Base-by-base conservation (phyloP, 2,113 vertebrate species). In the Pelecanoides urinatrix region DNA sequence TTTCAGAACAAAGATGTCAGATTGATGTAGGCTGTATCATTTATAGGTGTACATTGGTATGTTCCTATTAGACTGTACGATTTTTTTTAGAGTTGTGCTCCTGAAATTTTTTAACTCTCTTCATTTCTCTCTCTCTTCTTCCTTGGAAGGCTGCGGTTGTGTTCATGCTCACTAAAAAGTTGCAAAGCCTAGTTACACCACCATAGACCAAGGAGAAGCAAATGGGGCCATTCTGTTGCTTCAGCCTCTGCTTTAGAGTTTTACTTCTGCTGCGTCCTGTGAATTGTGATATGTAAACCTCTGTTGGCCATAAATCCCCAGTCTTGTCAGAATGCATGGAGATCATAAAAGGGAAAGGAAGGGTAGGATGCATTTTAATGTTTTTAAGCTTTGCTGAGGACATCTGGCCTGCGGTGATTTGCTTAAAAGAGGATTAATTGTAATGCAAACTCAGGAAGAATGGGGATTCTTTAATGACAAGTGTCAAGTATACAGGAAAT, bases 401-500 rank as follows among this genome's bases (percentile, higher is more conserved):
- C 86, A 91, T 96, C 96, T 97, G 96, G 75, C 73, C 87, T 58
- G 50, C 2, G 27, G 77, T 62, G 93, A 86, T 93, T 95, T 95
- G 79, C 93, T 94, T 95, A 92, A 71, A 92, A 91, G 91, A 88
- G 93, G 95, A 97, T 97, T 96, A 96, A 95, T 95, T 91, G 72
- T 75, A 93, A 90, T 53, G 59, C 63, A 95, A 87, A 94, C 92
- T 94, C 85, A 86, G 95, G 92, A 94, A 88, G 90, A 90, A 76
- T 13, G 59, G 45, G 81, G 70, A 78, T 94, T 58, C 72, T 62
- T 79, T 55, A 77, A 45, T 77, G 74, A 91, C 76, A 92, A 86
- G 49, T 80, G 77, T 61, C 74, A 77, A 86, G 70, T 89, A 73
- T 56, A 80, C 52, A 86, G 83, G 83, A 96, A 96, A 83, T 32